These are phyloP conservation scores for Heteropelma amictum DNA, from an alignment of 2,888 invertebrate species.

Conservation along the genomic window DNA sequence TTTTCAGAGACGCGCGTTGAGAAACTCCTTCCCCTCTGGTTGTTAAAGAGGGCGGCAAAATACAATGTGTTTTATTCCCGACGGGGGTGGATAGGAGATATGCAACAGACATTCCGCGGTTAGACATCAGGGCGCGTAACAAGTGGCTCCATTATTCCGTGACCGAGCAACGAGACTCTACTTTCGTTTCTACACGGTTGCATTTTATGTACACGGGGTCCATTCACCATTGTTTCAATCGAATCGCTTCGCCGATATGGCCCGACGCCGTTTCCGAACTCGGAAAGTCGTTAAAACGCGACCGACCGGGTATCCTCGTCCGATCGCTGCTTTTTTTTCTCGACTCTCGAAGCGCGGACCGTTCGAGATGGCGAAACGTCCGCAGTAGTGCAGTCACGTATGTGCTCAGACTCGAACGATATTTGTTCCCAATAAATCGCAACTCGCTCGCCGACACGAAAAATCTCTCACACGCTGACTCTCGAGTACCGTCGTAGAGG, in stretches of 20 bases:
- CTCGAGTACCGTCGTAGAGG: no score
- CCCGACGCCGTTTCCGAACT: no score
- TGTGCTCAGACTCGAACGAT: slow-evolving; percentile 10
- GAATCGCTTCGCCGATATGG: no score
- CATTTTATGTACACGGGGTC: slow-evolving; percentile 35
- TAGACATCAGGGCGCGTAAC: slow-evolving; percentile 64
- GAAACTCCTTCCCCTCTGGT: neutral
- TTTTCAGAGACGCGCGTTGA: neutral
- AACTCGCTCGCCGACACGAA: neutral
- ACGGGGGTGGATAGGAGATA: slow-evolving; percentile 31
- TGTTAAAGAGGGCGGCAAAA: neutral
- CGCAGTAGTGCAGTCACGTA: slow-evolving; percentile 4
- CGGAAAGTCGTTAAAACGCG: no score
- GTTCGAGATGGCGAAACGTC: neutral
- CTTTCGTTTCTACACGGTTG: slow-evolving; percentile 34
- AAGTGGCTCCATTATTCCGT: slow-evolving; percentile 66
- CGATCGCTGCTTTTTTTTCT: neutral
- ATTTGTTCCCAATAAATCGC: neutral
- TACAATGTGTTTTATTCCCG: neutral
- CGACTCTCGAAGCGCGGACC: neutral
- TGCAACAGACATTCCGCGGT: slow-evolving; percentile 33
- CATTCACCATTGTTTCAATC: neutral
- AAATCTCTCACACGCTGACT: neutral
- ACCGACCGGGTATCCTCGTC: neutral
- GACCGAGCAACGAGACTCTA: slow-evolving; percentile 42